phyloP scores from a whole-genome alignment of 2,113 vertebrate species.

The Apeltes quadracus region DNA sequence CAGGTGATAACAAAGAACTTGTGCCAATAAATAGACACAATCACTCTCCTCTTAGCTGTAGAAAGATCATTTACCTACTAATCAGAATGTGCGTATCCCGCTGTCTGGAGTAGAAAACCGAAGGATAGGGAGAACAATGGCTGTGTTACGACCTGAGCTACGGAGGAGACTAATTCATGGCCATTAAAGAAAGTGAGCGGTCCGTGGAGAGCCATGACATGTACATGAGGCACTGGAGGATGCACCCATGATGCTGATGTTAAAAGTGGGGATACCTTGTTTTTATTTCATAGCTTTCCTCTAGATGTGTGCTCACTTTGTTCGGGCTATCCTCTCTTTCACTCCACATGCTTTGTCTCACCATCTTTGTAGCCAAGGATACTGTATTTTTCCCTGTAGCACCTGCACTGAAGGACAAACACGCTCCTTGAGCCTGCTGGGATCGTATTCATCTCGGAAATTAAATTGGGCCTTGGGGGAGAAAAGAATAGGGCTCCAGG shows the following conservation, averaged over 20 bases:
- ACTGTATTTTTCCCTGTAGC: constrained; percentile 41
- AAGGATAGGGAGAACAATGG: constrained; percentile 19
- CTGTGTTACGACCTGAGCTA: constrained; percentile 21
- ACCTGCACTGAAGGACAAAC: constrained; percentile 69
- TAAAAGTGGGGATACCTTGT: constrained; percentile 15
- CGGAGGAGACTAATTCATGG: constrained; percentile 33
- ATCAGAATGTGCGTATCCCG: background rate
- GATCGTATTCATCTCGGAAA: constrained; percentile 60
- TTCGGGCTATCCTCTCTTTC: constrained; percentile 16
- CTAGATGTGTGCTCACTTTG: background rate
- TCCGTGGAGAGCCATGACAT: constrained; percentile 44
- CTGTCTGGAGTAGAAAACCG: background rate
- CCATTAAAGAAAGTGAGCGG: constrained; percentile 49
- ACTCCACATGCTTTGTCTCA: constrained; percentile 15
- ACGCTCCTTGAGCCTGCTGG: constrained; percentile 50
- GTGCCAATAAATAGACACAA: background rate
- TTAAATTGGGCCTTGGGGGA: constrained; percentile 52
- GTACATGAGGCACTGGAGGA: constrained; percentile 39
- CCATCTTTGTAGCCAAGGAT: constrained; percentile 16
- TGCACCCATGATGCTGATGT: constrained; percentile 21
- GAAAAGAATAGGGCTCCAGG: constrained; percentile 16
- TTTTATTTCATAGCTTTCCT: constrained; percentile 1
- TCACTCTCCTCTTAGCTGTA: background rate
- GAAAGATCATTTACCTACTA: background rate
- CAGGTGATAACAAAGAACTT: background rate